These are phyloP conservation scores for Alexandromys fortis DNA, from an alignment of 2,113 vertebrate genomes.

Conservation along the genomic window DNA sequence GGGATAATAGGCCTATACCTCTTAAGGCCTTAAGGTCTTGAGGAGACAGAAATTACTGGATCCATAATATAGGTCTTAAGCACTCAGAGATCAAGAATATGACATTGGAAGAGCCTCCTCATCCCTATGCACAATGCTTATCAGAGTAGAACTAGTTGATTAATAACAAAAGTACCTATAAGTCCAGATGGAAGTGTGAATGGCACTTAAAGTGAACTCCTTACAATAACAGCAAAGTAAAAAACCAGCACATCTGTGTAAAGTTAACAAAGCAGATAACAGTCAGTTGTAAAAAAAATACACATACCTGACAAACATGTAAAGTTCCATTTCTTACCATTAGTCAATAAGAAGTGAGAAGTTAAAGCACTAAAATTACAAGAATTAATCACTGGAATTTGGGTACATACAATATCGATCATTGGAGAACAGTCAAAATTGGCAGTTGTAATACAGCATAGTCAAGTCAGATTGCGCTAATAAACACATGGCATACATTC, in stretches of 20 bases:
- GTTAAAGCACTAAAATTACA: neutral
- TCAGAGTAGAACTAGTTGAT: neutral
- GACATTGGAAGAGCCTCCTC: no score
- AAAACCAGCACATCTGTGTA: neutral
- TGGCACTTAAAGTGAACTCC: neutral
- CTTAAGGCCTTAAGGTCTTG: no score
- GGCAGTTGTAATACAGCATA: neutral
- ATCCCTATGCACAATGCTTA: neutral
- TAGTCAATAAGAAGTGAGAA: neutral
- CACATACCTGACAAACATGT: neutral
- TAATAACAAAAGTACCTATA: neutral
- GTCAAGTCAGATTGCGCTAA: neutral
- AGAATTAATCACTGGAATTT: neutral
- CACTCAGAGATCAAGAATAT: neutral
- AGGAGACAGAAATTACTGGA: neutral
- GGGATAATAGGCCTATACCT: neutral
- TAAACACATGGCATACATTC: neutral
- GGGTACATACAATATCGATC: no score
- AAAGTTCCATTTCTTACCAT: neutral
- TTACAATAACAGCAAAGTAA: no score
- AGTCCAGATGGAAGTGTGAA: neutral
- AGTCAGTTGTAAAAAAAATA: no score
- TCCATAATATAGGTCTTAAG: neutral
- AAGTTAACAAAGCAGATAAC: neutral
- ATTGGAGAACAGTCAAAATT: neutral